These are phyloP conservation scores for Mus pahari DNA, from an alignment of 2,113 vertebrate genomes.

Conservation along the genomic window DNA sequence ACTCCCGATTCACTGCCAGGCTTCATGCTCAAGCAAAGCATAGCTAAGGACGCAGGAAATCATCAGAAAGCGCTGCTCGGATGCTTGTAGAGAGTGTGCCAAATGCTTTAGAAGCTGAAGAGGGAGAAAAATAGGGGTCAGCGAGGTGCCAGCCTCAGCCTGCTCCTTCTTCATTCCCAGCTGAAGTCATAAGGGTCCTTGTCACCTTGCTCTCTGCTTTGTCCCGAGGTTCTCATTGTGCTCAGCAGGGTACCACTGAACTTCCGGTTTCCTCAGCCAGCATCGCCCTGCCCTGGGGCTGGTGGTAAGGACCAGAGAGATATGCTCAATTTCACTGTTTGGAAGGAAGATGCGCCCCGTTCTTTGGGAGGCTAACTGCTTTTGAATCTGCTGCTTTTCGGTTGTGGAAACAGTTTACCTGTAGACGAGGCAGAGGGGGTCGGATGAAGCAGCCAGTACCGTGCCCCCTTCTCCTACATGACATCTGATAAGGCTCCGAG, in stretches of 20 bases:
- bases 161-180: background rate
- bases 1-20: background rate
- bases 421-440: background rate
- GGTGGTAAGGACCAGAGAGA: background rate
- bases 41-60: background rate
- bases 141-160: too few relatives aligned
- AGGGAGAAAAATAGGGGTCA: too few relatives aligned
- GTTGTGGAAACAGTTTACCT: background rate
- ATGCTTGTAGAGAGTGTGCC: background rate
- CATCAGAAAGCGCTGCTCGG: background rate
- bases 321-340: background rate
- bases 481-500: background rate
- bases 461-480: background rate
- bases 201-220: background rate
- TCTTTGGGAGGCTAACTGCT: background rate
- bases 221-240: too few relatives aligned
- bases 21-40: background rate
- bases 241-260: background rate
- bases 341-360: background rate
- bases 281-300: background rate
- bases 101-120: background rate
- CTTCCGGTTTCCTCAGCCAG: background rate
- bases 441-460: background rate
- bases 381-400: slow-evolving; percentile 1
- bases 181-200: too few relatives aligned